Percentiles rank a stretch among this genome's conserved stretches.
These are phyloP conservation scores for Cheilosia urbana DNA, from an alignment of 2,888 invertebrate species.

Conservation along the genomic window DNA sequence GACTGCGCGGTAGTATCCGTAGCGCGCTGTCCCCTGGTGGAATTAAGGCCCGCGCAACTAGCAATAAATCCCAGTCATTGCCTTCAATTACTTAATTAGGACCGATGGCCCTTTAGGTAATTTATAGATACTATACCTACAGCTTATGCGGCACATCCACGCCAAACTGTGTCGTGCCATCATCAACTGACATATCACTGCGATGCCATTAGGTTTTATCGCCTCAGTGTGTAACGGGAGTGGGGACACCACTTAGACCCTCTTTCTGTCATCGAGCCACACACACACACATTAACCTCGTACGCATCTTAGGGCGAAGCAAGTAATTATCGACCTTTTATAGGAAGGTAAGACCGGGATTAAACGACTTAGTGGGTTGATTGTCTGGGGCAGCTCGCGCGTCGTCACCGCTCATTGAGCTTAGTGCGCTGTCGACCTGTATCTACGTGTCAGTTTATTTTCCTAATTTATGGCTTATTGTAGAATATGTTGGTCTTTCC, in stretches of 20 bases:
- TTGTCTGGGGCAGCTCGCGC: conserved; percentile 25
- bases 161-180: conserved; percentile 49
- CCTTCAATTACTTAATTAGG: conserved; percentile 82
- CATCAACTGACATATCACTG: conserved; percentile 49
- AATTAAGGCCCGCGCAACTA: conserved; percentile 48
- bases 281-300: conserved; percentile 12
- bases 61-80: conserved; percentile 80
- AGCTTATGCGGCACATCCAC: conserved; percentile 39
- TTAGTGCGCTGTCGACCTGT: conserved; percentile 30
- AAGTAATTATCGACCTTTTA: conserved; percentile 71
- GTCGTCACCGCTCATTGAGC: conserved; percentile 17
- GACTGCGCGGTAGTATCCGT: neutral
- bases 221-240: conserved; percentile 22
- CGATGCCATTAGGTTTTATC: conserved; percentile 62
- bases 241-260: neutral
- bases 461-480: conserved; percentile 71
- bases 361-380: conserved; percentile 53
- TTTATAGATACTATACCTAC: conserved; percentile 77
- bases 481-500: conserved; percentile 34
- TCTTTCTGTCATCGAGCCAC: conserved; percentile 32
- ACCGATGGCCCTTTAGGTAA: conserved; percentile 80
- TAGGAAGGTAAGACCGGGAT: conserved; percentile 48
- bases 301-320: conserved; percentile 39
- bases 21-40: conserved; percentile 20
- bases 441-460: conserved; percentile 63